Percentiles rank a stretch among this genome's conserved stretches.
Conservation (phyloP, 2,113 vertebrate genomes). For the Chrysemys picta region DNA sequence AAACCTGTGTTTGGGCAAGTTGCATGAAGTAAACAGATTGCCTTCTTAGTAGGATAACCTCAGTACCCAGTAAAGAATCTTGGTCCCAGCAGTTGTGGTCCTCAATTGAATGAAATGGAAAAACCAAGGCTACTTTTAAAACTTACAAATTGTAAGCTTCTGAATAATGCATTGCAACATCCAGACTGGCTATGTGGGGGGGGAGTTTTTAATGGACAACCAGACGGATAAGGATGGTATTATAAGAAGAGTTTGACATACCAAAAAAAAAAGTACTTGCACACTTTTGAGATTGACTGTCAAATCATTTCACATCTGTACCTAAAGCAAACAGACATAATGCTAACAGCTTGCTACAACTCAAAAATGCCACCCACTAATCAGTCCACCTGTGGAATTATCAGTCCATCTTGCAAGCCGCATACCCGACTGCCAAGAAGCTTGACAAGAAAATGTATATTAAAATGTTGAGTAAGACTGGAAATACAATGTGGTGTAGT, state of each 20-base stretch:
- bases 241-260: slow-evolving; percentile 83
- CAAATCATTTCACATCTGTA: slow-evolving; percentile 89
- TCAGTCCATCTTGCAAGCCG: slow-evolving; percentile 87
- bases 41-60: slow-evolving; percentile 41
- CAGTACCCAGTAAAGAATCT: slow-evolving; percentile 36
- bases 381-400: slow-evolving; percentile 89
- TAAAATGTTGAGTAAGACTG: slow-evolving; percentile 83
- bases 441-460: slow-evolving; percentile 89
- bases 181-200: slow-evolving; percentile 70
- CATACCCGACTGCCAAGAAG: slow-evolving; percentile 83
- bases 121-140: slow-evolving; percentile 70
- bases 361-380: slow-evolving; percentile 89
- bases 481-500: slow-evolving; percentile 79
- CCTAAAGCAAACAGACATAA: slow-evolving; percentile 90
- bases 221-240: slow-evolving; percentile 76
- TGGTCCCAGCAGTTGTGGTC: slow-evolving; percentile 56
- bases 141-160: slow-evolving; percentile 74
- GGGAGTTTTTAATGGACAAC: slow-evolving; percentile 73
- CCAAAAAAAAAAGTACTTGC: slow-evolving; percentile 75
- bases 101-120: slow-evolving; percentile 41
- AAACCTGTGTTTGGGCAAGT: slow-evolving; percentile 66
- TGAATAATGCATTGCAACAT: slow-evolving; percentile 70
- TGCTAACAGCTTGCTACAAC: slow-evolving; percentile 88
- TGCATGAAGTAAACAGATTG: slow-evolving; percentile 51
- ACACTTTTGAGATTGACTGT: slow-evolving; percentile 85